Percentiles rank a stretch among this genome's conserved stretches.
Evolutionary conservation across 2,797 vertebrate species (phyloP).

Genomic region (Merluccius polli): DNA sequence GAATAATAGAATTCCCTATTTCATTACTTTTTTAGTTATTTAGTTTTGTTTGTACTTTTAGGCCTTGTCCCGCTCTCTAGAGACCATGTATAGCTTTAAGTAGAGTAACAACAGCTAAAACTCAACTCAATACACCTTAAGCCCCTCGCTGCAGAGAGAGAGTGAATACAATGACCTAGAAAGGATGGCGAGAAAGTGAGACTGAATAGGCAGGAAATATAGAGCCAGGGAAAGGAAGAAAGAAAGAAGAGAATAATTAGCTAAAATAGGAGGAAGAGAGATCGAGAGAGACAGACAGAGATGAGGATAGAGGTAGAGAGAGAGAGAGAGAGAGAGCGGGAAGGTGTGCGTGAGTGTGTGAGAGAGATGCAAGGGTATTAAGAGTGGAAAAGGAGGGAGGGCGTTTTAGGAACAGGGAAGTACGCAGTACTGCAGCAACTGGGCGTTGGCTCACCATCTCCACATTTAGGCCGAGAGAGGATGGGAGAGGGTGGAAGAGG

Average conservation of each 20-base stretch:
- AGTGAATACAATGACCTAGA: background rate
- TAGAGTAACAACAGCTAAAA: background rate
- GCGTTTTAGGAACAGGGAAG: conserved; percentile 24
- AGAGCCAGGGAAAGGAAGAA: background rate
- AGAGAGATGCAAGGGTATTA: conserved; percentile 14
- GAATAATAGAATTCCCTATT: no score
- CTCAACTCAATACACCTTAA: background rate
- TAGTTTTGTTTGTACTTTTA: no score
- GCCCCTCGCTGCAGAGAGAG: no score
- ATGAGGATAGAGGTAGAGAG: background rate
- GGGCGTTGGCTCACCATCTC: conserved; percentile 38
- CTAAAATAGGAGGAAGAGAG: background rate
- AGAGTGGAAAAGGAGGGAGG: conserved; percentile 30
- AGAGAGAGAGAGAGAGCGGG: background rate
- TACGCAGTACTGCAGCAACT: conserved; percentile 72
- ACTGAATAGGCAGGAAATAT: background rate
- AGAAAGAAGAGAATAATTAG: background rate
- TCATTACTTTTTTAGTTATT: no score
- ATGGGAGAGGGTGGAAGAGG: conserved; percentile 28
- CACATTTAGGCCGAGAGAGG: background rate
- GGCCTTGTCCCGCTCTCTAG: background rate
- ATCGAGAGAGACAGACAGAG: background rate
- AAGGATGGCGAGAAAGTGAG: background rate
- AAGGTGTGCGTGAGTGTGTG: conserved; percentile 7
- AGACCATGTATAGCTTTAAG: background rate